A percentile compares a stretch with the other conserved stretches of the same genome.
Evolutionary conservation across 2,113 vertebrate species (phyloP).

Genomic region (Conger conger): DNA sequence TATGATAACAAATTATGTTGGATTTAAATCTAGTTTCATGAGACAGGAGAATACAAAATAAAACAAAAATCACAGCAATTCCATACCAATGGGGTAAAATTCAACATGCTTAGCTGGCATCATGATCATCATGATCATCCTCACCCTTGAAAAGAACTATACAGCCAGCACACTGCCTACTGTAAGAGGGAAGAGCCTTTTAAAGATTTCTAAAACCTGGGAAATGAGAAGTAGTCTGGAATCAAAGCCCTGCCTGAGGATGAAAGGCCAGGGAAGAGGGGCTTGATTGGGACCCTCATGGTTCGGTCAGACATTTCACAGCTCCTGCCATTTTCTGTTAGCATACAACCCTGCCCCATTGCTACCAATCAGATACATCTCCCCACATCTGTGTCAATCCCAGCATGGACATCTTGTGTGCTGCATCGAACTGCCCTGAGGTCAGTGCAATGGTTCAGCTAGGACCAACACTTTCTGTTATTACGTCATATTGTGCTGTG

Average conservation of each 20-base stretch:
- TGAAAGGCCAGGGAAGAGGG: conserved; percentile 29
- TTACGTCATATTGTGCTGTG: not conserved
- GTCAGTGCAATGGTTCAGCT: not conserved
- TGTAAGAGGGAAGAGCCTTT: conserved; percentile 38
- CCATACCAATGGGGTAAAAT: no score
- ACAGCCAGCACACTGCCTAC: conserved; percentile 9
- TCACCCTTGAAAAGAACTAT: not conserved
- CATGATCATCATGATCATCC: not conserved
- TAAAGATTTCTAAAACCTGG: conserved; percentile 32
- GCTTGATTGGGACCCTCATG: conserved; percentile 45
- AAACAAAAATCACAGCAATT: no score
- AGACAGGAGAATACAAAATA: no score
- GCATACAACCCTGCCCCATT: not conserved
- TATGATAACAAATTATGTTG: no score
- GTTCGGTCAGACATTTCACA: conserved; percentile 39
- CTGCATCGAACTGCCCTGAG: not conserved
- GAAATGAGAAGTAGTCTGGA: conserved; percentile 30
- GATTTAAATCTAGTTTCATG: no score
- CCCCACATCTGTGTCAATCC: not conserved
- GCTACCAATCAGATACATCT: not conserved
- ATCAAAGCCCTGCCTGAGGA: conserved; percentile 50
- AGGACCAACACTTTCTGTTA: not conserved
- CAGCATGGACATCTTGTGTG: not conserved
- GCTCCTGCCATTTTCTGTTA: conserved; percentile 22
- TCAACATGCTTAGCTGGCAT: no score